Base-by-base conservation (phyloP, 2,888 invertebrate genomes). In the Clanis bilineata region DNA sequence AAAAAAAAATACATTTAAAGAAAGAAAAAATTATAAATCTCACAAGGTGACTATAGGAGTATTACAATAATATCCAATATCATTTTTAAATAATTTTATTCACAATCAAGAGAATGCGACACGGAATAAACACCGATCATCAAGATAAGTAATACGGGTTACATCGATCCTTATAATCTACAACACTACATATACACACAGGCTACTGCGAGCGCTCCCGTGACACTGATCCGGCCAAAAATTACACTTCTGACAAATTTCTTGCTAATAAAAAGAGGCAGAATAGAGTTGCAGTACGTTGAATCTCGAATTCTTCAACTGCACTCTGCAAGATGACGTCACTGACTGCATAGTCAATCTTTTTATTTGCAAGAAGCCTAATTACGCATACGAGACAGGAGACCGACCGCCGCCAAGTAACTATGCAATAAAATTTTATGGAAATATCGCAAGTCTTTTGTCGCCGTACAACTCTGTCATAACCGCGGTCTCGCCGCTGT, bases 91-190 rank as follows among this genome's bases (percentile, higher is more conserved):
- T 32, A 28, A 68, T 59, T 68, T 76, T 79, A 72, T 66, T 63
- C 54, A 82, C 70, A 73, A 72, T 78, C 69, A 80, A 78, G 71
- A 74, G 66, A 71, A 73, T 71, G 67, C 74, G 71, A 79, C 76
- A 77, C 64, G 65, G 71, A 76, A 67, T 69, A 74, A 71, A 83
- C 82, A 80, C 73, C 70, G 70, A 83, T 72, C 66, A 63, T 73
- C 69, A 73, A 83, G 66, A 72, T 63, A 68, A 64, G n/a, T 65
- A 68, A 51, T 51, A 51, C 32, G 28, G 28, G 51, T 51, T 32
- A 51, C 32, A 51, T 51, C 51, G 21, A 51, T 51, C 15, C 32
- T 51, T 51, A 66, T 65, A 72, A 67, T 70, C 67, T 64, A 64
- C 60, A 69, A 70, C 70, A 76, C 68, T 63, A 73, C 66, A 71